Percentiles rank a stretch among this genome's conserved stretches.
phyloP scores from a whole-genome alignment of 1,140 invertebrate genomes.

The Himalopsyche phryganea region DNA sequence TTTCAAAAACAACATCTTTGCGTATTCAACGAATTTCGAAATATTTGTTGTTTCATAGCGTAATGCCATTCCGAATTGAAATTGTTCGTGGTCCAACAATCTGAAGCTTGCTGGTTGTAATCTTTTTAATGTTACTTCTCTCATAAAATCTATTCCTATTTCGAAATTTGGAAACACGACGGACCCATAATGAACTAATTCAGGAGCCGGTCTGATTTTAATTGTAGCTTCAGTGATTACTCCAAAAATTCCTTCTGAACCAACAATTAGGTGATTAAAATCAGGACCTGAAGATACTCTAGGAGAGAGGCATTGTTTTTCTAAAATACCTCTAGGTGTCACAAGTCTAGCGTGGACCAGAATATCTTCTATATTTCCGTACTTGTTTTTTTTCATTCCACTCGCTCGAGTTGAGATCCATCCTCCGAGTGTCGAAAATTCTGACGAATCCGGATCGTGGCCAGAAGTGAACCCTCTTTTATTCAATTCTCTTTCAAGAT shows the following conservation, averaged over 20 bases:
- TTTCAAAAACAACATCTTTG: conserved; percentile 84
- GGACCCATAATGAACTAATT: conserved; percentile 83
- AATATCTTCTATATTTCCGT: conserved; percentile 96
- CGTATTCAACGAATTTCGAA: conserved; percentile 65
- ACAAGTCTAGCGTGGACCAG: conserved; percentile 87
- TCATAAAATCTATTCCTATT: conserved; percentile 78
- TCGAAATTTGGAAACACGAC: conserved; percentile 92
- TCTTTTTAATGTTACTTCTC: conserved; percentile 73
- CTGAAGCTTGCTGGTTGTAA: conserved; percentile 92
- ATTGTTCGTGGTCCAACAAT: conserved; percentile 96
- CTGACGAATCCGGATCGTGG: conserved; percentile 96
- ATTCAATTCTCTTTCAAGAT: conserved; percentile 75
- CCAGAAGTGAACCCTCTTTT: conserved; percentile 73
- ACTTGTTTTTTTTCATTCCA: conserved; percentile 99
- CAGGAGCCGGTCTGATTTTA: conserved; percentile 88
- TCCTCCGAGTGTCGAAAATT: conserved; percentile 94
- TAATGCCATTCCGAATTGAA: conserved; percentile 87
- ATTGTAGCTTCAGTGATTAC: conserved; percentile 91
- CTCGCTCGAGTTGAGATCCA: conserved; percentile 98
- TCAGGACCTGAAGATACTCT: conserved; percentile 93
- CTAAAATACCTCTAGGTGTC: conserved; percentile 76
- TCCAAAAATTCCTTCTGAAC: conserved; percentile 93
- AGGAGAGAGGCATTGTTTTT: conserved; percentile 66
- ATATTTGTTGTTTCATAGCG: conserved; percentile 54
- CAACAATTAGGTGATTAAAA: conserved; percentile 92